phyloP scores from a whole-genome alignment of 2,113 vertebrate genomes.

The Mormyrus iriodes region DNA sequence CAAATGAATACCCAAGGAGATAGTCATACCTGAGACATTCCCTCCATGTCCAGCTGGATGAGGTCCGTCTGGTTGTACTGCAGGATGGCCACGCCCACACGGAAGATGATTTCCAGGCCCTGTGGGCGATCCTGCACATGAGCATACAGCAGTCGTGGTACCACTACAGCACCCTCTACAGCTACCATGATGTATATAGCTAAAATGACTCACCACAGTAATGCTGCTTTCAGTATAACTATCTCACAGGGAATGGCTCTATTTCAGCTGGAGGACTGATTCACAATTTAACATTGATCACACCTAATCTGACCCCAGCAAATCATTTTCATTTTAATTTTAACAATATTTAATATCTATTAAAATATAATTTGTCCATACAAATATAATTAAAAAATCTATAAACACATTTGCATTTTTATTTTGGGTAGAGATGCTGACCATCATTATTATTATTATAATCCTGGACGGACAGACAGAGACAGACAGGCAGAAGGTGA shows the following conservation, averaged over 20 bases:
- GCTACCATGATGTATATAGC: neutral
- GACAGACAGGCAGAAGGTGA: neutral
- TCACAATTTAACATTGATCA: neutral
- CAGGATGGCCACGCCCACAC: conserved; percentile 86
- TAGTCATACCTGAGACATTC: conserved; percentile 85
- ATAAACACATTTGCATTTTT: neutral
- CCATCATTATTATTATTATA: neutral
- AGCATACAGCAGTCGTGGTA: neutral
- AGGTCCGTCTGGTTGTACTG: conserved; percentile 93
- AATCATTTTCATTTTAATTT: neutral
- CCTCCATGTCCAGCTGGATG: conserved; percentile 95
- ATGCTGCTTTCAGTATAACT: neutral
- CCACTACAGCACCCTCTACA: neutral
- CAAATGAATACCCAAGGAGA: neutral
- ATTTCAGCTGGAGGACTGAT: neutral
- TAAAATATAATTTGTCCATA: neutral
- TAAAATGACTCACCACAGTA: neutral
- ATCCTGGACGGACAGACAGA: neutral
- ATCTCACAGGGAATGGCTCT: neutral
- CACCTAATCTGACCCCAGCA: neutral
- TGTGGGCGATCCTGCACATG: conserved; percentile 37
- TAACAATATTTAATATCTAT: neutral
- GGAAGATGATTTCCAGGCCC: conserved; percentile 95
- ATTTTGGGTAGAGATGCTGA: neutral
- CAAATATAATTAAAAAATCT: neutral